Conservation (phyloP, 2,113 vertebrate genomes). For the Calyptommatus sinebrachiatus region DNA sequence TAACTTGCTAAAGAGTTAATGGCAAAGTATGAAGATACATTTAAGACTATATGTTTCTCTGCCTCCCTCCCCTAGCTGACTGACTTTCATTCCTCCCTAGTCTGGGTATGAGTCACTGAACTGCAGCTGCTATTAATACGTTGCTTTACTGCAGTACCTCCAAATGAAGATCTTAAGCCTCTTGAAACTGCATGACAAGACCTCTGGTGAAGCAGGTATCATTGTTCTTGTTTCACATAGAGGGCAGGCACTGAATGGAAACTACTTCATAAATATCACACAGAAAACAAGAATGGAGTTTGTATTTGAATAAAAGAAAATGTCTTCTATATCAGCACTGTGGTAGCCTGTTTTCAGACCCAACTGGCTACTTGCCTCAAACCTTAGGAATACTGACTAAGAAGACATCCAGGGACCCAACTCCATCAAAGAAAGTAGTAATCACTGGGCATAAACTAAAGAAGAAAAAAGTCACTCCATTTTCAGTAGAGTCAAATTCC, state of each 20-base stretch:
- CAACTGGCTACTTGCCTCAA: neutral
- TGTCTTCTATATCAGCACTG: neutral
- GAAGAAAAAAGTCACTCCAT: no score
- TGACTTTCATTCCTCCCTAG: conserved; percentile 29
- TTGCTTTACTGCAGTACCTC: conserved; percentile 23
- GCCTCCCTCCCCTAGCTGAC: conserved; percentile 19
- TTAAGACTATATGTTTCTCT: conserved; percentile 13
- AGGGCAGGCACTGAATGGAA: neutral
- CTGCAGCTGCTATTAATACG: conserved; percentile 39
- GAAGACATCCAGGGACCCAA: neutral
- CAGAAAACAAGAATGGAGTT: neutral
- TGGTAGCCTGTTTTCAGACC: neutral
- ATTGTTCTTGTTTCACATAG: conserved; percentile 15
- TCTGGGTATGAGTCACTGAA: conserved; percentile 34
- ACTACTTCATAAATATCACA: neutral
- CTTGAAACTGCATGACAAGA: conserved; percentile 26
- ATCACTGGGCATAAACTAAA: no score
- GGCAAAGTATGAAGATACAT: conserved; percentile 17
- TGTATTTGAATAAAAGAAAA: conserved; percentile 2
- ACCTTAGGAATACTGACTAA: neutral
- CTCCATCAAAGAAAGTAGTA: no score
- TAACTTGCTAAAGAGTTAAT: conserved; percentile 22
- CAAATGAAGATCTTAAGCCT: conserved; percentile 24
- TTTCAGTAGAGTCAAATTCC: no score
- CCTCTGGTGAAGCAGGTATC: conserved; percentile 9